These are phyloP conservation scores for Pseudomyrmex dendroicus DNA, from an alignment of 1,140 invertebrate species.

Conservation along the genomic window DNA sequence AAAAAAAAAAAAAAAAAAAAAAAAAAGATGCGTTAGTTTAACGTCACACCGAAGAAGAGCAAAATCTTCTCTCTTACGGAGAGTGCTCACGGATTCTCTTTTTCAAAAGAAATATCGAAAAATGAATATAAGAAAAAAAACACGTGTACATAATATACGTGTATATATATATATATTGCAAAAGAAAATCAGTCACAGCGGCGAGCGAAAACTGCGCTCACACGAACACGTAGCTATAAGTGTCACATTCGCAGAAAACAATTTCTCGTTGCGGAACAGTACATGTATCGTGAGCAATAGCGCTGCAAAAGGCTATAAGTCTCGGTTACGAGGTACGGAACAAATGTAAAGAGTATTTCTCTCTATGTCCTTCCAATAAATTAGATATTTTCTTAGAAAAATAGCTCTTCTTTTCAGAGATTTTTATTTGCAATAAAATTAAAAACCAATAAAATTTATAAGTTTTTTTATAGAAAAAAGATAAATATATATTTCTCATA, in stretches of 20 bases:
- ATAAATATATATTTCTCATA: too few relatives aligned
- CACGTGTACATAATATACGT: neutral
- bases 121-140: neutral
- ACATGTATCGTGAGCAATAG: conserved; percentile 31
- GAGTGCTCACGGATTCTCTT: neutral
- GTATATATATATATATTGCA: neutral
- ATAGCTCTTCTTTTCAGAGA: neutral
- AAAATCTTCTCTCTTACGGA: too few relatives aligned
- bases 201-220: neutral
- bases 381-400: conserved; percentile 8
- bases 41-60: neutral
- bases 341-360: conserved; percentile 31
- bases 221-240: neutral
- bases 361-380: conserved; percentile 30
- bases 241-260: conserved; percentile 28
- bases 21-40: neutral
- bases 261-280: conserved; percentile 38
- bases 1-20: too few relatives aligned
- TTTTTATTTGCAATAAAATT: neutral
- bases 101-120: neutral
- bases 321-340: conserved; percentile 31
- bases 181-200: conserved; percentile 37
- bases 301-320: conserved; percentile 30
- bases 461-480: too few relatives aligned
- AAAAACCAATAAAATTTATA: neutral